These are phyloP conservation scores for Platysteira castanea DNA, from an alignment of 2,113 vertebrate genomes.

Conservation along the genomic window DNA sequence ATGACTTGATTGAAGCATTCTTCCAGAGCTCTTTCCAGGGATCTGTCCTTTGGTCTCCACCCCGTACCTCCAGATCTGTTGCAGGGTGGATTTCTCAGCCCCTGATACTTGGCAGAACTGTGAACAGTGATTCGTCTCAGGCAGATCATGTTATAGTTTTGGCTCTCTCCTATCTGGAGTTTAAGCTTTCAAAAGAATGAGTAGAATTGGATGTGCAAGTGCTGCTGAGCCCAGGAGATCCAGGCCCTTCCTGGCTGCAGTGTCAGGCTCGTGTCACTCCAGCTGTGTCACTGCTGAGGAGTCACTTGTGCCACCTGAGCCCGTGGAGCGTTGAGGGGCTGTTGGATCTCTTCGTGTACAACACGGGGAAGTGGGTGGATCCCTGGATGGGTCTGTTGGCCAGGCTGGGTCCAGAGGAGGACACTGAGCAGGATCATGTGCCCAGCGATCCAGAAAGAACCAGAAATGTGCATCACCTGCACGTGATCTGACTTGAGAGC, in stretches of 20 bases:
- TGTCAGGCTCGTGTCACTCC: accelerated
- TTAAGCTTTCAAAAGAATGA: background rate
- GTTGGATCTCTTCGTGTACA: background rate
- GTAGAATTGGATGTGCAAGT: background rate
- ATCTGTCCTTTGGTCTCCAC: background rate
- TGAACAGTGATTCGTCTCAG: background rate
- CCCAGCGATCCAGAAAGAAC: background rate
- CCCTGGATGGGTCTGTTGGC: background rate
- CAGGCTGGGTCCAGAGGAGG: background rate
- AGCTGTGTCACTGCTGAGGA: background rate
- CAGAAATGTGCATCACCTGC: background rate
- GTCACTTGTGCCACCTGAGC: background rate
- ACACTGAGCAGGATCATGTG: background rate
- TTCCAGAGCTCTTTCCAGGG: background rate
- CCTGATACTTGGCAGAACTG: background rate
- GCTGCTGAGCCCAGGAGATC: background rate
- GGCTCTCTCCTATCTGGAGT: background rate
- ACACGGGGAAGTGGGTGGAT: accelerated
- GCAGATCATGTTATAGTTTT: background rate
- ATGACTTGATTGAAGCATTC: background rate
- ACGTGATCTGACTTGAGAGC: background rate
- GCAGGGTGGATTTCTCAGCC: background rate
- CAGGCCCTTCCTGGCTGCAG: background rate
- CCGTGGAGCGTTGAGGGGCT: background rate
- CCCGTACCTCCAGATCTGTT: background rate